These are phyloP conservation scores for Lampris incognitus DNA, from an alignment of 2,113 vertebrate genomes.

Conservation along the genomic window DNA sequence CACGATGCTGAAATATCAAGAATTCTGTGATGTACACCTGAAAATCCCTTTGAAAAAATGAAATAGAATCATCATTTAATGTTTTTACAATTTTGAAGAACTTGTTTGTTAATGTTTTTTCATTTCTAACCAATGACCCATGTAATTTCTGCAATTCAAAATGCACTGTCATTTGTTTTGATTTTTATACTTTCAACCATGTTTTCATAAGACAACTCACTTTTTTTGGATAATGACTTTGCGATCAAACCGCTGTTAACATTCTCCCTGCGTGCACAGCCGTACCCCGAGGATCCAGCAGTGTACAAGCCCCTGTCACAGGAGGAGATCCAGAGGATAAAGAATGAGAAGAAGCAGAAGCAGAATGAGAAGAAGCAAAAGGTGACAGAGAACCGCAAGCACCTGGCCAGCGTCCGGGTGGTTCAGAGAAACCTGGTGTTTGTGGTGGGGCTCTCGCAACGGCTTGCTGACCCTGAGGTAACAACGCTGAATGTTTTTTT, in stretches of 20 bases:
- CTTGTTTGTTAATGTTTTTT: no score
- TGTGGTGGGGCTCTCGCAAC: conserved; percentile 96
- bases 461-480: conserved; percentile 97
- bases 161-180: no score
- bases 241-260: conserved; percentile 3
- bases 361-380: conserved; percentile 99
- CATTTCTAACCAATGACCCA: no score
- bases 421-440: conserved; percentile 99
- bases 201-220: no score
- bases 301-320: conserved; percentile 99
- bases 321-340: conserved; percentile 99
- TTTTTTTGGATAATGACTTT: not conserved
- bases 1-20: no score
- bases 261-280: conserved; percentile 77
- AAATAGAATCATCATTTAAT: no score
- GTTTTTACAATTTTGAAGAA: no score
- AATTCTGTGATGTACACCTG: no score
- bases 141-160: no score
- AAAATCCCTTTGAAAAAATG: no score
- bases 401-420: conserved; percentile 97
- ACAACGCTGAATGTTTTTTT: conserved; percentile 37
- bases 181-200: no score
- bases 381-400: conserved; percentile 99
- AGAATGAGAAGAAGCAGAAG: conserved; percentile 99
- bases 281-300: conserved; percentile 98